Conservation (phyloP, 2,113 vertebrate genomes). For the Gnathonemus echidnorhynchus region DNA sequence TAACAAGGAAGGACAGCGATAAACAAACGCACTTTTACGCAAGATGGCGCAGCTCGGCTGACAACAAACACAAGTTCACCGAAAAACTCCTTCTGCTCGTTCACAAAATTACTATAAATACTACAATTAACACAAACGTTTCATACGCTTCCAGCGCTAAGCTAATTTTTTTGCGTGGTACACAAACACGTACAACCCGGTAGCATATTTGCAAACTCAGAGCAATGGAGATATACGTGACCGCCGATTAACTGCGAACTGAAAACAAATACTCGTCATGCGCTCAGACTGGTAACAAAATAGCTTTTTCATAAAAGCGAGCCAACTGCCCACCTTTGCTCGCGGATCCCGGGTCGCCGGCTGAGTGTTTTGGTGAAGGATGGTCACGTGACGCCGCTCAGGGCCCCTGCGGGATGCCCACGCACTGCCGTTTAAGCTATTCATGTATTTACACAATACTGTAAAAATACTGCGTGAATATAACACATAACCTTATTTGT, state of each 20-base stretch:
- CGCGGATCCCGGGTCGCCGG: background rate
- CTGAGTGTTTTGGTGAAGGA: background rate
- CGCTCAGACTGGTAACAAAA: background rate
- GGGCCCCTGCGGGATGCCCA: background rate
- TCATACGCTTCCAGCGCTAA: background rate
- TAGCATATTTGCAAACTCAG: background rate
- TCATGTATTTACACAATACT: background rate
- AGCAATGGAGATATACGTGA: background rate
- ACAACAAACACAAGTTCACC: background rate
- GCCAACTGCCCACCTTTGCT: background rate
- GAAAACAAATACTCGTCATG: background rate
- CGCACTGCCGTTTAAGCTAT: background rate
- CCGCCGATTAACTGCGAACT: background rate
- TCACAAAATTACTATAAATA: background rate
- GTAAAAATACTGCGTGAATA: background rate
- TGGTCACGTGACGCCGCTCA: background rate
- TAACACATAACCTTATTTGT: background rate
- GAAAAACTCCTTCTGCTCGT: background rate
- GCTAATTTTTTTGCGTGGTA: background rate
- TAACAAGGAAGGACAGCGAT: background rate
- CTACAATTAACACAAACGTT: background rate
- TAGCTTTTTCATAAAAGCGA: background rate
- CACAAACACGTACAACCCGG: background rate
- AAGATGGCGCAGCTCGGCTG: constrained; percentile 43
- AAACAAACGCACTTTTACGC: constrained; percentile 22